Conservation (phyloP, 2,113 vertebrate species). For the Misgurnus anguillicaudatus region DNA sequence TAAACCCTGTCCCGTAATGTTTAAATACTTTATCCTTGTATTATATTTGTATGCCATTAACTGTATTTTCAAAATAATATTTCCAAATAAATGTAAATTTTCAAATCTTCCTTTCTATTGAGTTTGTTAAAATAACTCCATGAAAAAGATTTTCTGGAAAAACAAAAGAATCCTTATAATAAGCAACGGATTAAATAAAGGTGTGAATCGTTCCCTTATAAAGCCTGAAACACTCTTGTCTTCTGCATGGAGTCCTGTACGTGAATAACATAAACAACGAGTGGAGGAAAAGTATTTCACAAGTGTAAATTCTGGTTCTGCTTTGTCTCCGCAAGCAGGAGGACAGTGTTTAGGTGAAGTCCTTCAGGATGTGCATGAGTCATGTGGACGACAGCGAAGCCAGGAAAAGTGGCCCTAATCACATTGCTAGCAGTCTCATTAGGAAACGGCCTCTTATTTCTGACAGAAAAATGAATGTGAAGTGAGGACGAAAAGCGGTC, state of each 20-base stretch:
- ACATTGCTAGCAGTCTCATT: constrained; percentile 15
- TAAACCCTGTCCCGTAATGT: too few species aligned
- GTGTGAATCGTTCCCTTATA: constrained; percentile 51
- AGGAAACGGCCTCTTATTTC: neutral
- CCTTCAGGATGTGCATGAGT: constrained; percentile 11
- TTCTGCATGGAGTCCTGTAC: constrained; percentile 47
- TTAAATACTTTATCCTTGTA: too few species aligned
- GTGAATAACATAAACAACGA: constrained; percentile 61
- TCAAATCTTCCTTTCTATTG: too few species aligned
- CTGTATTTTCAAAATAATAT: too few species aligned
- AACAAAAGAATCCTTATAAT: neutral
- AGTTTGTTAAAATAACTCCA: neutral
- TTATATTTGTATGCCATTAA: too few species aligned
- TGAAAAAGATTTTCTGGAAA: neutral
- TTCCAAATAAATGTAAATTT: too few species aligned
- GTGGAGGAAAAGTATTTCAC: constrained; percentile 53
- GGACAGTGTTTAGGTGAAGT: constrained; percentile 37
- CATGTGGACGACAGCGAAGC: constrained; percentile 16
- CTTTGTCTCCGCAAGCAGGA: constrained; percentile 33
- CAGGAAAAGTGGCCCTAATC: constrained; percentile 23
- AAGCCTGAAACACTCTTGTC: constrained; percentile 59
- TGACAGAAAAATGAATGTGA: neutral
- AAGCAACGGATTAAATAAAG: too few species aligned
- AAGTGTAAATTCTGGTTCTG: constrained; percentile 57
- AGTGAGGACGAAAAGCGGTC: neutral